phyloP scores from a whole-genome alignment of 2,797 vertebrate species.

The Eospalax fontanierii region DNA sequence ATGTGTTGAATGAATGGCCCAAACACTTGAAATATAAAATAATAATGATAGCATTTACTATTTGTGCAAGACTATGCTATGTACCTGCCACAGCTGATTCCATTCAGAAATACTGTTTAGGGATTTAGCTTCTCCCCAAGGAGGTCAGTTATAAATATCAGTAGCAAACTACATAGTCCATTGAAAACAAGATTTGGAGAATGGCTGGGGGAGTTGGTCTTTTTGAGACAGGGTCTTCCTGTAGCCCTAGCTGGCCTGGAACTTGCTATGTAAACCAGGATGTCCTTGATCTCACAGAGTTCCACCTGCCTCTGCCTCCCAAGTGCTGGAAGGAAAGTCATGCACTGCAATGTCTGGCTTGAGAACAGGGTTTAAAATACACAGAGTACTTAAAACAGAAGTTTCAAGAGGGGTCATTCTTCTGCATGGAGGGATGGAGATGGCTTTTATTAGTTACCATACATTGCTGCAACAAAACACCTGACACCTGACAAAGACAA shows the following conservation, averaged over 20 bases:
- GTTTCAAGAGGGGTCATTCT: neutral
- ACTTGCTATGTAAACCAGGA: no score
- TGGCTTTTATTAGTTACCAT: neutral
- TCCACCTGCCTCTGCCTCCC: no score
- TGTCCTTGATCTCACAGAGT: no score
- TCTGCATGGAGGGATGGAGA: neutral
- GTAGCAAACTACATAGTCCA: neutral
- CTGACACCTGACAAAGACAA: neutral
- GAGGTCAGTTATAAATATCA: neutral
- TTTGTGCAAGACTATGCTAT: neutral
- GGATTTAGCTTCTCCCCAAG: constrained; percentile 11
- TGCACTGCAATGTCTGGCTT: no score
- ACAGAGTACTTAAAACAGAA: neutral
- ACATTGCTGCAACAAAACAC: neutral
- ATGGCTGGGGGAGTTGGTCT: no score
- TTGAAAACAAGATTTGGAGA: neutral
- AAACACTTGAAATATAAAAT: constrained; percentile 38
- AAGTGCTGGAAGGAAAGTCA: no score
- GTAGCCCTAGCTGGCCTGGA: no score
- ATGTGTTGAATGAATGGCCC: neutral
- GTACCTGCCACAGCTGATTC: neutral
- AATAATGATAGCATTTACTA: neutral
- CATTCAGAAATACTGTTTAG: constrained; percentile 22
- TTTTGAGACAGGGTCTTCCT: no score
- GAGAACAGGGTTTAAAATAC: neutral